Percentiles rank a stretch among this genome's conserved stretches.
These are phyloP conservation scores for Phylloscopus trochiloides DNA, from an alignment of 2,113 vertebrate species.

Conservation along the genomic window DNA sequence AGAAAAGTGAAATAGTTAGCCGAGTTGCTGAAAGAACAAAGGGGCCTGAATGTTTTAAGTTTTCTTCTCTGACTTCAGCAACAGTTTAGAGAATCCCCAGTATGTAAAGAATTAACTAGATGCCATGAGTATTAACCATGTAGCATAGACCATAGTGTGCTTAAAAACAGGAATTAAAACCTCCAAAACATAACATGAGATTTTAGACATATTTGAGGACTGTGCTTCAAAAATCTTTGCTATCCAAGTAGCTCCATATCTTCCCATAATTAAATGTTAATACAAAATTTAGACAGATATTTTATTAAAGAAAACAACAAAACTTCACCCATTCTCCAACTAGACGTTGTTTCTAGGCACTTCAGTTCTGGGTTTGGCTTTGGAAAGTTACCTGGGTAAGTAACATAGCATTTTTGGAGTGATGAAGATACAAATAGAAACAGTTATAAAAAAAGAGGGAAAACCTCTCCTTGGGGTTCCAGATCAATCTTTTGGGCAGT, in stretches of 20 bases:
- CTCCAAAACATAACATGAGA: not conserved
- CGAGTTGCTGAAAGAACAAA: not conserved
- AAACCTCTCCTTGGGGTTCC: not conserved
- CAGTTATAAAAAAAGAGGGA: not conserved
- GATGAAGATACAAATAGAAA: not conserved
- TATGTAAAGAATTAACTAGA: not conserved
- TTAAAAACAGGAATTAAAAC: not conserved
- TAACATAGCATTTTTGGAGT: not conserved
- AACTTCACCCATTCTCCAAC: not conserved
- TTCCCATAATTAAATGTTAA: not conserved
- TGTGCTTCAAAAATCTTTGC: not conserved
- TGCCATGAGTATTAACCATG: not conserved
- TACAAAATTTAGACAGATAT: not conserved
- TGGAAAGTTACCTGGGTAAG: not conserved
- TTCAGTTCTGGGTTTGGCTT: not conserved
- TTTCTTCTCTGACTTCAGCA: not conserved
- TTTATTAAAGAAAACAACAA: not conserved
- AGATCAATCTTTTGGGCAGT: not conserved
- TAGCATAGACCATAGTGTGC: no score
- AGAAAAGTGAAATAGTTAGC: not conserved
- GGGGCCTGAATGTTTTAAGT: not conserved
- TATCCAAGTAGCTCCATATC: not conserved
- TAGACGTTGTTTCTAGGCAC: not conserved
- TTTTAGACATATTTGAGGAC: not conserved
- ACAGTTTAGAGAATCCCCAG: not conserved